Base-by-base conservation (phyloP, 2,113 vertebrate species). In the Pampusana beccarii region DNA sequence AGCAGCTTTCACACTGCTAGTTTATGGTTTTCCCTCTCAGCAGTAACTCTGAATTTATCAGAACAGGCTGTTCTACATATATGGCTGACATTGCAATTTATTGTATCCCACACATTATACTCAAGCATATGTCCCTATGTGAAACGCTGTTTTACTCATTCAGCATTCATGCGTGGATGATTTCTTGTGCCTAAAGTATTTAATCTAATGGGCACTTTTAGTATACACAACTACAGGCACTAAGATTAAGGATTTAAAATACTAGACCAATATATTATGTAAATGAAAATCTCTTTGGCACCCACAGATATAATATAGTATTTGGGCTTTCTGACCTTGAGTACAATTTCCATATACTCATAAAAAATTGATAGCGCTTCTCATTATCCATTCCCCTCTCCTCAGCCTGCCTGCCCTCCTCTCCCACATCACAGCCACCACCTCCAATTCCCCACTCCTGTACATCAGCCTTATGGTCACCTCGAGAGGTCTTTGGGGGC, bases 261-360 rank as follows among this genome's bases (percentile, higher is more conserved):
- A 95, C 87, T 77, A 90, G 94, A 82, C 57, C 86, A 97, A 93
- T 96, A 85, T 33, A 96, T 95, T 92, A 81, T 7, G 92, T 67
- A 95, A 93, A 92, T 97, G 72, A 97, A 98, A 95, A 97, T 88
- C 86, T 88, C 70, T 85, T 90, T 92, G 89, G 88, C 87, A 96
- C 83, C 66, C 70, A 95, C 71, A 86, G 92, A 94, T 94, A 94
- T 93, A 95, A 91, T 96, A 88, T 89, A 95, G 84, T 95, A 97
- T 92, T 90, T 94, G 67, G 94, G 90, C 65, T 95, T 97, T 93
- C 93, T 97, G 94, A 97, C 95, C 96, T 98, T 97, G 97, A 97
- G 81, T 93, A 74, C 86, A 93, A 97, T 94, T 97, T 97, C 77
- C 92, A 94, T 87, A 90, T 85, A 85, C 86, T 94, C 91, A 93